These are phyloP conservation scores for Odocoileus virginianus DNA, from an alignment of 2,113 vertebrate species.

Conservation along the genomic window DNA sequence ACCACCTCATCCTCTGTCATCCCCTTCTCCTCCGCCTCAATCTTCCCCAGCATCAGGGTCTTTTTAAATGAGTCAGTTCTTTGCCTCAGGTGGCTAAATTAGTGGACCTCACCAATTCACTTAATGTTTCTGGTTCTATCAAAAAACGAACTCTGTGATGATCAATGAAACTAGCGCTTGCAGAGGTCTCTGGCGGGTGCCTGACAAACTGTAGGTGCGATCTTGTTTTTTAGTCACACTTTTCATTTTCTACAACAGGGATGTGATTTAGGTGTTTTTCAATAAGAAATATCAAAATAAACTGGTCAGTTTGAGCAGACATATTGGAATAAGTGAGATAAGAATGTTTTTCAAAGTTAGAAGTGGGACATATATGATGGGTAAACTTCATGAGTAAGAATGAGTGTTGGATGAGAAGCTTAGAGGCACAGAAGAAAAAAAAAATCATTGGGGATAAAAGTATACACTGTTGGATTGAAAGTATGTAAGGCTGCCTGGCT, in stretches of 20 bases:
- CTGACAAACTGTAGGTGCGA: background rate
- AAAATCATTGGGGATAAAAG: background rate
- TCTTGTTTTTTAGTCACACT: background rate
- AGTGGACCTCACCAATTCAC: background rate
- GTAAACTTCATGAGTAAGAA: background rate
- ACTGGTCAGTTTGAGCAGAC: background rate
- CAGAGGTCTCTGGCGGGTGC: background rate
- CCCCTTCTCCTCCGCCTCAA: background rate
- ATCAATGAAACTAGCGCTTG: background rate
- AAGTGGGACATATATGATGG: background rate
- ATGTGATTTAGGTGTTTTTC: background rate
- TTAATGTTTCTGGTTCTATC: background rate
- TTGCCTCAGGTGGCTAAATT: background rate
- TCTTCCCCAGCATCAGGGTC: background rate
- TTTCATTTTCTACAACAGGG: background rate
- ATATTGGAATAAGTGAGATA: background rate
- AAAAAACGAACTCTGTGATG: background rate
- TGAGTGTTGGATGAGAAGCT: background rate
- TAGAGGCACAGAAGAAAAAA: background rate
- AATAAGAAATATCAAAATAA: background rate
- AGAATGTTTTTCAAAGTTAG: background rate
- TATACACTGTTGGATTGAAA: background rate
- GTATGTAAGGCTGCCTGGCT: background rate
- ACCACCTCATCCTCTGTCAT: fast-evolving
- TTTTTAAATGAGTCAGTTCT: background rate